Evolutionary conservation across 2,888 invertebrate genomes (phyloP).

Genomic region (Drosophila meridionalis): DNA sequence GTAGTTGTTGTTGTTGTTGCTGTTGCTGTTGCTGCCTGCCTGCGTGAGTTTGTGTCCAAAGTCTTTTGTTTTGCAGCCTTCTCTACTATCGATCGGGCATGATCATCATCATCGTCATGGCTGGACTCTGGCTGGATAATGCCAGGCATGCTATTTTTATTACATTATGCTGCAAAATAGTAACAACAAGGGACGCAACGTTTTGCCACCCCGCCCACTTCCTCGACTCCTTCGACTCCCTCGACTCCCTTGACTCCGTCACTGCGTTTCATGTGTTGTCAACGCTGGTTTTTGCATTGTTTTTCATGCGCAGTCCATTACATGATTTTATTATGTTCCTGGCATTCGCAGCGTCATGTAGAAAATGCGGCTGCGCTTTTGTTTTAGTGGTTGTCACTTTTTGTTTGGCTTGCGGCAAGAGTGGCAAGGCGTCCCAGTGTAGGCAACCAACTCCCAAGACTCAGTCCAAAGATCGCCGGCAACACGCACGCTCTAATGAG

Average conservation of each 20-base stretch:
- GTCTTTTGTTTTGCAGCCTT: conserved; percentile 74
- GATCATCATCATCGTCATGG: conserved; percentile 66
- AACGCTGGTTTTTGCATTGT: conserved; percentile 78
- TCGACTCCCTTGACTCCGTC: neutral
- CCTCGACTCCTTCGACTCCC: neutral
- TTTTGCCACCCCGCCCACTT: neutral
- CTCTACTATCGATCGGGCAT: conserved; percentile 74
- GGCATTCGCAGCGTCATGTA: conserved; percentile 79
- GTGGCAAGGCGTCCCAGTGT: conserved; percentile 37
- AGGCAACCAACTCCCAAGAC: conserved; percentile 32
- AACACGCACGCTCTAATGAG: conserved; percentile 81
- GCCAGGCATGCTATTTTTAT: conserved; percentile 78
- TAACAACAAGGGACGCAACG: conserved; percentile 70
- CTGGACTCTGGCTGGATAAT: conserved; percentile 59
- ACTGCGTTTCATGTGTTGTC: conserved; percentile 50
- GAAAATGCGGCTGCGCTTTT: conserved; percentile 79
- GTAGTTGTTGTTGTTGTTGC: conserved; percentile 33
- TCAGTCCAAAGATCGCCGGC: conserved; percentile 56
- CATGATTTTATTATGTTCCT: conserved; percentile 80
- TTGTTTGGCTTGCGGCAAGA: conserved; percentile 66
- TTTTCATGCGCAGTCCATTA: conserved; percentile 80
- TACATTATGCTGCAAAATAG: conserved; percentile 80
- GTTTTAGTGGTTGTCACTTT: conserved; percentile 80
- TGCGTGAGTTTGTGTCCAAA: conserved; percentile 79
- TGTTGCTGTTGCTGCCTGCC: conserved; percentile 43